phyloP scores from a whole-genome alignment of 2,113 vertebrate species.

The Cynopterus brachyotis region DNA sequence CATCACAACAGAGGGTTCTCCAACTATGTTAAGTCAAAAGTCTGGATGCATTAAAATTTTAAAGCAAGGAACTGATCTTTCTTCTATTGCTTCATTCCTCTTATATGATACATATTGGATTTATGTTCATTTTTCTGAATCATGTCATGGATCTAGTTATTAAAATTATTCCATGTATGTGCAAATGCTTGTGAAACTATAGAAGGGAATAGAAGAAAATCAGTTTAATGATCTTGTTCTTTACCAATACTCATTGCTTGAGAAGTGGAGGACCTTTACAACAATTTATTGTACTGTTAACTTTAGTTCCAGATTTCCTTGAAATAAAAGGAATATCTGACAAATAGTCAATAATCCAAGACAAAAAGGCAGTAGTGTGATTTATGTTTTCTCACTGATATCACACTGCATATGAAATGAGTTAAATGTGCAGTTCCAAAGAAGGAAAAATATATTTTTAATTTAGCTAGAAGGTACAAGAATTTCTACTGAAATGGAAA shows the following conservation, averaged over 20 bases:
- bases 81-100: neutral
- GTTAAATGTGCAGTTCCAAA: conserved; percentile 1
- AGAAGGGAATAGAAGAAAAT: neutral
- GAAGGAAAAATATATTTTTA: neutral
- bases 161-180: neutral
- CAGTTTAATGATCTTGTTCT: neutral
- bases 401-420: conserved; percentile 27
- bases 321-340: neutral
- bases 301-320: neutral
- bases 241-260: neutral
- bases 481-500: conserved; percentile 6
- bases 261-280: neutral
- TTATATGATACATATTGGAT: neutral
- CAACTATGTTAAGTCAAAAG: neutral
- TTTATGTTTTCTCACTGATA: conserved; percentile 6
- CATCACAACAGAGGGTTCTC: neutral
- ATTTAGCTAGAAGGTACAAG: neutral
- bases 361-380: neutral
- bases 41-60: neutral
- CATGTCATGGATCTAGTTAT: neutral
- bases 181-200: neutral
- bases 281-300: neutral
- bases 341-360: conserved; percentile 21
- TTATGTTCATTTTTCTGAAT: neutral
- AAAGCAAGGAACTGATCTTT: conserved; percentile 25